These are phyloP conservation scores for Pollenia amentaria DNA, from an alignment of 2,888 invertebrate genomes.

Conservation along the genomic window DNA sequence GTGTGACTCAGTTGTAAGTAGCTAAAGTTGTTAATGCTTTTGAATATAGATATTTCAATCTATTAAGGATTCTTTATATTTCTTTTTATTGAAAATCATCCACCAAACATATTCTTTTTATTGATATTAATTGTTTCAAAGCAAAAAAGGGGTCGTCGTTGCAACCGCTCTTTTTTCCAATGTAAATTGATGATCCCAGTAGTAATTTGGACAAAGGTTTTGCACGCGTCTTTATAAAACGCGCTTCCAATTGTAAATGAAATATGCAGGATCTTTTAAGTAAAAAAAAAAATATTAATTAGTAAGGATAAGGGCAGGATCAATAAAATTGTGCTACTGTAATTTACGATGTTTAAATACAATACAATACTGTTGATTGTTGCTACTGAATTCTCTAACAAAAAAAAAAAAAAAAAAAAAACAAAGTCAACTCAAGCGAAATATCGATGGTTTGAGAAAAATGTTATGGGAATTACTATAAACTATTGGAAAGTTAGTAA, in stretches of 20 bases:
- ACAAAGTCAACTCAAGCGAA: too few species aligned
- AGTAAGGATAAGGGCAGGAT: slow-evolving; percentile 72
- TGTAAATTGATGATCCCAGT: slow-evolving; percentile 51
- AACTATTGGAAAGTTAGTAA: too few species aligned
- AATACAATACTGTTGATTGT: neutral
- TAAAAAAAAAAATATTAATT: slow-evolving; percentile 57
- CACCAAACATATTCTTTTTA: slow-evolving; percentile 44
- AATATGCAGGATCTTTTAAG: slow-evolving; percentile 71
- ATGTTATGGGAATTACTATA: too few species aligned
- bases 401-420: neutral
- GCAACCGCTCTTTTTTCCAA: slow-evolving; percentile 26
- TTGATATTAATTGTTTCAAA: slow-evolving; percentile 58
- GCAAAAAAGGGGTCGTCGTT: neutral
- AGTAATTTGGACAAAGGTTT: slow-evolving; percentile 60
- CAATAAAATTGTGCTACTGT: slow-evolving; percentile 37
- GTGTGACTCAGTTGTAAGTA: slow-evolving; percentile 26
- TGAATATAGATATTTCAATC: neutral
- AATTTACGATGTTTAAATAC: neutral
- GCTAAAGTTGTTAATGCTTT: slow-evolving; percentile 15
- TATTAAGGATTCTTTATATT: slow-evolving; percentile 41
- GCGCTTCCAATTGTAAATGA: slow-evolving; percentile 8
- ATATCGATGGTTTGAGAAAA: too few species aligned
- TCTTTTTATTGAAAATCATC: slow-evolving; percentile 14
- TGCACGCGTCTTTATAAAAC: slow-evolving; percentile 65
- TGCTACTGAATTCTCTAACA: neutral